A percentile compares a stretch with the other conserved stretches of the same genome.
Evolutionary conservation across 2,113 vertebrate species (phyloP).

Genomic region (Oplegnathus fasciatus): DNA sequence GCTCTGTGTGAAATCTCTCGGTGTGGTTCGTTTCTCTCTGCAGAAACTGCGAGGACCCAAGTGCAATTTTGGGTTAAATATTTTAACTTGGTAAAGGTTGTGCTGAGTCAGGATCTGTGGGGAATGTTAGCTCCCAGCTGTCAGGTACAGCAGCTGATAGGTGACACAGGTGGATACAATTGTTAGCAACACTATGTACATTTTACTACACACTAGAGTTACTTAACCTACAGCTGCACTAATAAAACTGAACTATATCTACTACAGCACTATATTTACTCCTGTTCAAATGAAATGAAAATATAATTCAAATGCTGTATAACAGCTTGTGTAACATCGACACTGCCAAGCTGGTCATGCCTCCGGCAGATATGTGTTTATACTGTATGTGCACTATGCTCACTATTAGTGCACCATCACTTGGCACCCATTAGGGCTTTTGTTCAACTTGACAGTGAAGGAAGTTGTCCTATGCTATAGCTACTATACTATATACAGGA

Average conservation of each 20-base stretch:
- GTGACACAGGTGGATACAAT: background rate
- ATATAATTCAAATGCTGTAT: background rate
- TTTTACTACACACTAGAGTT: background rate
- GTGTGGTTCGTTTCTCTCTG: background rate
- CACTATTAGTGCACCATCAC: background rate
- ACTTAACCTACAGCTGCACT: background rate
- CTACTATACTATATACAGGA: background rate
- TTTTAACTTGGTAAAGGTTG: background rate
- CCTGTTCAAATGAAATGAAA: background rate
- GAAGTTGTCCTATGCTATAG: too few relatives aligned
- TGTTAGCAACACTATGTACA: background rate
- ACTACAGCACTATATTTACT: background rate
- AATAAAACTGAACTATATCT: background rate
- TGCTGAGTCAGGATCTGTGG: conserved; percentile 22
- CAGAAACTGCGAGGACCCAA: background rate
- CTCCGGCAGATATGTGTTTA: background rate
- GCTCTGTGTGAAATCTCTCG: background rate
- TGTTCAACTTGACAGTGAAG: background rate
- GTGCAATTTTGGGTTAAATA: background rate
- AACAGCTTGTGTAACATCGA: background rate
- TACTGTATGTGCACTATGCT: background rate
- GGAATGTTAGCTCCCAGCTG: background rate
- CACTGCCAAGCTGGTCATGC: background rate
- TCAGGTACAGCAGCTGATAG: background rate
- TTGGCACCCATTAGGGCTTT: background rate